Evolutionary conservation across 2,797 vertebrate species (phyloP).

Genomic region (Sebastes itinus): DNA sequence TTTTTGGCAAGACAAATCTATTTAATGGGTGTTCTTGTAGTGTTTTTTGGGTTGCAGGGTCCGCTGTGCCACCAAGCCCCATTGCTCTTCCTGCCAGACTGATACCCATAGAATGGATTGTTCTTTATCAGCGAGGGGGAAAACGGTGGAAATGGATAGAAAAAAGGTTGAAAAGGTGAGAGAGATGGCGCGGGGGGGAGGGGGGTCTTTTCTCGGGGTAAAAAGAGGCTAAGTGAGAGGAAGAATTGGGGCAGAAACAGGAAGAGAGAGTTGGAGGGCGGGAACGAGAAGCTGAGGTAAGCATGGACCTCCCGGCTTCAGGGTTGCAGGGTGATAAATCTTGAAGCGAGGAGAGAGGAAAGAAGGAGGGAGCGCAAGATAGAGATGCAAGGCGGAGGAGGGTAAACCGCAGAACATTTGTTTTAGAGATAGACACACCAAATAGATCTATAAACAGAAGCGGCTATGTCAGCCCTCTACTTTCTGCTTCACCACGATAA

Average conservation of each 20-base stretch:
- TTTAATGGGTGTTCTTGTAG: neutral
- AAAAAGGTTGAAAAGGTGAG: neutral
- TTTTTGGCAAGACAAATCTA: neutral
- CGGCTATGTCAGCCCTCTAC: slow-evolving; percentile 42
- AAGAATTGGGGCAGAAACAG: neutral
- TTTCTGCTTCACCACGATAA: slow-evolving; percentile 40
- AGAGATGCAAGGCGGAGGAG: slow-evolving; percentile 39
- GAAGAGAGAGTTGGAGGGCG: slow-evolving; percentile 2
- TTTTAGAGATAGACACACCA: slow-evolving; percentile 59
- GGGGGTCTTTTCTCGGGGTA: neutral
- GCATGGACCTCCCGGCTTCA: slow-evolving; percentile 47
- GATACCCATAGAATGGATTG: slow-evolving; percentile 9
- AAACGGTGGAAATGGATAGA: neutral
- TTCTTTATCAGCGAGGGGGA: neutral
- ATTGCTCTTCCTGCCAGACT: slow-evolving; percentile 11
- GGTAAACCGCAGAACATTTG: slow-evolving; percentile 54
- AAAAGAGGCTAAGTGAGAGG: neutral
- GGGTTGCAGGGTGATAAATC: slow-evolving; percentile 46
- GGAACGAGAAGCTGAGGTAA: slow-evolving; percentile 4
- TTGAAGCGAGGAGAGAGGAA: slow-evolving; percentile 15
- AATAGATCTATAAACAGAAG: slow-evolving; percentile 63
- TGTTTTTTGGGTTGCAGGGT: neutral
- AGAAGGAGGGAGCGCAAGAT: slow-evolving; percentile 37
- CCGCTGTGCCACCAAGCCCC: neutral
- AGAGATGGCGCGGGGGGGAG: neutral